A percentile compares a stretch with the other conserved stretches of the same genome.
These are phyloP conservation scores for Lepidochitona cinerea DNA, from an alignment of 2,888 invertebrate species.

Conservation along the genomic window DNA sequence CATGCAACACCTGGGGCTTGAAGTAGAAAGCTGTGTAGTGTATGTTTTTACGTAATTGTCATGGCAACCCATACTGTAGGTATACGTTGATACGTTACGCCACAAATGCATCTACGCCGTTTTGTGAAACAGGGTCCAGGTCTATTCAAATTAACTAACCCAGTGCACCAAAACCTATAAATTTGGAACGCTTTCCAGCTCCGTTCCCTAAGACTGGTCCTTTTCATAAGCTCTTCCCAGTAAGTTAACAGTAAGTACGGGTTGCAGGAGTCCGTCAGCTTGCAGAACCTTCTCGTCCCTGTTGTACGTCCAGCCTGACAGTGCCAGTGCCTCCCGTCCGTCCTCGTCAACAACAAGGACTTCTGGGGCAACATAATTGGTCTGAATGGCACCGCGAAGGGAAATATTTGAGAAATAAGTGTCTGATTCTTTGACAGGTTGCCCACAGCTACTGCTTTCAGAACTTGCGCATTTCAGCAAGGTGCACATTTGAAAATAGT, in stretches of 20 bases:
- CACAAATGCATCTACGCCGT: too few species aligned
- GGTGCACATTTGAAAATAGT: neutral
- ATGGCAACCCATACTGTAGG: too few species aligned
- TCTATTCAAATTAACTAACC: too few species aligned
- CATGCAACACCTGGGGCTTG: too few species aligned
- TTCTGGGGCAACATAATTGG: neutral
- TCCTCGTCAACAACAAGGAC: neutral
- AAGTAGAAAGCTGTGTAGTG: too few species aligned
- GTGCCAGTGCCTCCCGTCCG: neutral
- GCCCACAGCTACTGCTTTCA: neutral
- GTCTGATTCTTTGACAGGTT: neutral
- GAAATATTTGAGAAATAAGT: neutral
- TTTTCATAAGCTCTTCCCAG: neutral
- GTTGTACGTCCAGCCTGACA: neutral
- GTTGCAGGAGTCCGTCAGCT: neutral
- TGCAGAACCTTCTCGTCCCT: neutral
- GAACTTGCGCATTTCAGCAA: neutral
- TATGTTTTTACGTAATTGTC: too few species aligned
- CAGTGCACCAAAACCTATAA: too few species aligned
- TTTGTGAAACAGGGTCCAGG: too few species aligned
- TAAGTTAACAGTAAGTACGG: neutral
- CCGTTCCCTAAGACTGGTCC: neutral
- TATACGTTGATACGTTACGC: too few species aligned
- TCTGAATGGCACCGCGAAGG: neutral
- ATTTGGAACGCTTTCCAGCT: too few species aligned